These are phyloP conservation scores for Drosophila eugracilis DNA, from an alignment of 1,140 invertebrate genomes.

Conservation along the genomic window DNA sequence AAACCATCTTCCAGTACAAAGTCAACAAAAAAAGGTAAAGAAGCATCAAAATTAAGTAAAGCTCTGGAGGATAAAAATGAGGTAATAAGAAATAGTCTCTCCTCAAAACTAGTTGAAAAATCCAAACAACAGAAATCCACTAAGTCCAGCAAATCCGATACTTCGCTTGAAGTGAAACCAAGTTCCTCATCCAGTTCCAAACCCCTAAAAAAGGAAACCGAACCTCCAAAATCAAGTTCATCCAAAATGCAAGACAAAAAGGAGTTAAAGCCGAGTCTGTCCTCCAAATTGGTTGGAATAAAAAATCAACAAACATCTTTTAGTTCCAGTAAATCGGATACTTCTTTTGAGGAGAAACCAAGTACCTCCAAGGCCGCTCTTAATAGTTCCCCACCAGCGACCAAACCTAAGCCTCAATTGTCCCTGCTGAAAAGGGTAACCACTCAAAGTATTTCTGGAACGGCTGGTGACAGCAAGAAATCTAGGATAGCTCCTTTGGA, in stretches of 20 bases:
- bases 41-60: slow-evolving; percentile 7
- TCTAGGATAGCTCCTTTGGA: slow-evolving; percentile 3
- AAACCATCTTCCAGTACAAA: slow-evolving; percentile 4
- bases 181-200: slow-evolving; percentile 3
- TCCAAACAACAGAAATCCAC: not conserved
- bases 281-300: slow-evolving; percentile 6
- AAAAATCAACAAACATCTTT: not conserved
- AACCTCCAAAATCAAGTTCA: slow-evolving; percentile 9
- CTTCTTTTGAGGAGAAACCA: slow-evolving; percentile 31
- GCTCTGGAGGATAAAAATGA: not conserved
- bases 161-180: slow-evolving; percentile 24
- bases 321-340: not conserved
- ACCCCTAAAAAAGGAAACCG: not conserved
- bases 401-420: slow-evolving; percentile 34
- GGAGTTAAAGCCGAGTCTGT: not conserved
- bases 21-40: not conserved
- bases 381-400: slow-evolving; percentile 3
- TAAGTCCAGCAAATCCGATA: slow-evolving; percentile 2
- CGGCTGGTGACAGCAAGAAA: slow-evolving; percentile 33
- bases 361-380: slow-evolving; percentile 34
- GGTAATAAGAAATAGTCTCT: not conserved
- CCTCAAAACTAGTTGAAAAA: slow-evolving; percentile 13
- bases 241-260: not conserved
- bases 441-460: slow-evolving; percentile 3
- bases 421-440: slow-evolving; percentile 39